These are phyloP conservation scores for Cybosia mesomella DNA, from an alignment of 2,888 invertebrate species.

Conservation along the genomic window DNA sequence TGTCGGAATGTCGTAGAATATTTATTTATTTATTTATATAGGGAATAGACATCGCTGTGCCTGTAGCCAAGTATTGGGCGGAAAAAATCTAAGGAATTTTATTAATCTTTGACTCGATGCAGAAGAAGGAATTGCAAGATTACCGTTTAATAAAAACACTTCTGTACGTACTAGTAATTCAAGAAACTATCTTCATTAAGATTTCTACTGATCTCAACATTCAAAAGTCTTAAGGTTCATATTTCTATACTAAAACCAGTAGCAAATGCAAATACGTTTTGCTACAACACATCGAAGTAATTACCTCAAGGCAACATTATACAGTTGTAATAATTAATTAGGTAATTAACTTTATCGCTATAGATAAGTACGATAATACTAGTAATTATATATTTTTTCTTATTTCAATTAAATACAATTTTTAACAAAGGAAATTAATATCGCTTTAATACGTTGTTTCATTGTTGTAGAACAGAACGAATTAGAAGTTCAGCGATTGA, in stretches of 20 bases:
- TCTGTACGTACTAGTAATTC: too few relatives aligned
- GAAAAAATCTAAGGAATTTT: too few relatives aligned
- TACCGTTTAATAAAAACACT: too few relatives aligned
- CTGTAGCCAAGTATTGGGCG: too few relatives aligned
- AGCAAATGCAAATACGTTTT: background rate
- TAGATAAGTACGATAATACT: conserved; percentile 23
- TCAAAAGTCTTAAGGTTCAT: background rate
- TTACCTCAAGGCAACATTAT: conserved; percentile 38
- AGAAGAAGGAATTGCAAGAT: too few relatives aligned
- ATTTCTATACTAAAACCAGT: background rate
- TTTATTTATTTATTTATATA: too few relatives aligned
- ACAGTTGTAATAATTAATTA: conserved; percentile 25
- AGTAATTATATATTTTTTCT: conserved; percentile 6
- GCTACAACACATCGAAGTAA: conserved; percentile 14
- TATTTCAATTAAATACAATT: conserved; percentile 2
- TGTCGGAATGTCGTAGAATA: too few relatives aligned
- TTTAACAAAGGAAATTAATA: conserved; percentile 10
- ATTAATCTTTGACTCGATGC: too few relatives aligned
- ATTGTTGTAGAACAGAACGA: background rate
- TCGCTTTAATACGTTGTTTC: background rate
- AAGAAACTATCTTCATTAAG: too few relatives aligned
- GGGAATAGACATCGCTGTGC: too few relatives aligned
- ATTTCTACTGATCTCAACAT: background rate
- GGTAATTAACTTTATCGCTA: conserved; percentile 32
- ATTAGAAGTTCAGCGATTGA: background rate